Evolutionary conservation across 1,140 invertebrate genomes (phyloP).

Genomic region (Venustaconcha ellipsiformis): DNA sequence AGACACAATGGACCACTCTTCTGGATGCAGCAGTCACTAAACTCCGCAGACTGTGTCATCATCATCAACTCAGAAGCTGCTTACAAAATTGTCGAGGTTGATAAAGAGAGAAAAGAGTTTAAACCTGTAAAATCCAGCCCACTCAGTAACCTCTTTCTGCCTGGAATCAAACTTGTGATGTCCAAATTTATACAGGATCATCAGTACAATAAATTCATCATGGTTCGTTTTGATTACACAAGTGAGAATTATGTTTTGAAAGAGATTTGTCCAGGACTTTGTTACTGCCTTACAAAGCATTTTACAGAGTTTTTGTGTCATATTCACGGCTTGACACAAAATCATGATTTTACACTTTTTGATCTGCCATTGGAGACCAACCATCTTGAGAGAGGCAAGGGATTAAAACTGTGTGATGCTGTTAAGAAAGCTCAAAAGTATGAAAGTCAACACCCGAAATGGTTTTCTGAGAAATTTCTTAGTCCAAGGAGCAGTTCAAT

Average conservation of each 20-base stretch:
- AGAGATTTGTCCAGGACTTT: conserved; percentile 27
- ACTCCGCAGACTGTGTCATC: conserved; percentile 13
- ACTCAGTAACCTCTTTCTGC: not conserved
- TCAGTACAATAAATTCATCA: conserved; percentile 26
- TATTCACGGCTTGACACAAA: conserved; percentile 20
- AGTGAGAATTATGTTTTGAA: conserved; percentile 20
- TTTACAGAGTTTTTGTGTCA: conserved; percentile 26
- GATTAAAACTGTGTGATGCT: conserved; percentile 14
- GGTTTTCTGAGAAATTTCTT: not conserved
- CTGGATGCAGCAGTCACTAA: conserved; percentile 21
- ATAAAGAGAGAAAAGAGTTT: not conserved
- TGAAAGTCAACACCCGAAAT: conserved; percentile 16
- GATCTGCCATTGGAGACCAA: conserved; percentile 25
- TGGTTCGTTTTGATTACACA: conserved; percentile 30
- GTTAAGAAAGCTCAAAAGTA: conserved; percentile 10
- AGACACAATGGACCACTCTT: no score
- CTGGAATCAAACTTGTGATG: conserved; percentile 21
- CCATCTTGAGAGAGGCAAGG: conserved; percentile 9
- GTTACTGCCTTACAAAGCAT: conserved; percentile 20
- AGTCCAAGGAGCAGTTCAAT: not conserved
- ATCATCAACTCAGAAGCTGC: conserved; percentile 27
- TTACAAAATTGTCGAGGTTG: conserved; percentile 2
- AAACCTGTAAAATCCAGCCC: not conserved
- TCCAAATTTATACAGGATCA: conserved; percentile 26
- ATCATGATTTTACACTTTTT: conserved; percentile 13